These are phyloP conservation scores for Neoniphon sammara DNA, from an alignment of 2,797 vertebrate species.

Conservation along the genomic window DNA sequence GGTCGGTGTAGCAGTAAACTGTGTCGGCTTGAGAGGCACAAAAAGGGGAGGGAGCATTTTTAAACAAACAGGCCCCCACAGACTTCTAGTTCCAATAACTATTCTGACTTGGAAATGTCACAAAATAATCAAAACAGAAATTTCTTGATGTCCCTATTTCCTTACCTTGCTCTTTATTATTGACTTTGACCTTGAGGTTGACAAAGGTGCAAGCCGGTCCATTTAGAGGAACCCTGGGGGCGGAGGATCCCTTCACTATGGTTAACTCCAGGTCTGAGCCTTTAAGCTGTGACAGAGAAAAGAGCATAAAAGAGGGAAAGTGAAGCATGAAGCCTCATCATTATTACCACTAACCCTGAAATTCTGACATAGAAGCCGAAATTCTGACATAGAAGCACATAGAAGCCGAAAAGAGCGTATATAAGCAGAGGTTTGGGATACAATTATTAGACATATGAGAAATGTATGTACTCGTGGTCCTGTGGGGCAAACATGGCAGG, in stretches of 20 bases:
- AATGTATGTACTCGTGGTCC: too few relatives aligned
- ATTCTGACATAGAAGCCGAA: background rate
- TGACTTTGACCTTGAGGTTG: conserved; percentile 87
- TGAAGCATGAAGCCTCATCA: too few relatives aligned
- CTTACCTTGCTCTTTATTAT: conserved; percentile 90
- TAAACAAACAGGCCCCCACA: too few relatives aligned
- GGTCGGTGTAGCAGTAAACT: too few relatives aligned
- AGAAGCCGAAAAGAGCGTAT: too few relatives aligned
- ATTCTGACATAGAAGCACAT: too few relatives aligned
- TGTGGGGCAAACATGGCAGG: too few relatives aligned
- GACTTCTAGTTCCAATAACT: background rate
- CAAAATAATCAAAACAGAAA: background rate
- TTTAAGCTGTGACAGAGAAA: conserved; percentile 86
- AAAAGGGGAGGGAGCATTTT: too few relatives aligned
- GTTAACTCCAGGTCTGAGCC: conserved; percentile 92
- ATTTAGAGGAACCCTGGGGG: conserved; percentile 54
- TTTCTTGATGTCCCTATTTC: background rate
- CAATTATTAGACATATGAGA: too few relatives aligned
- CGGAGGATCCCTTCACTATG: conserved; percentile 85
- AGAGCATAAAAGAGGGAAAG: background rate
- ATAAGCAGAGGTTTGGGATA: too few relatives aligned
- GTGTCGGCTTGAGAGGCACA: too few relatives aligned
- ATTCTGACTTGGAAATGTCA: background rate
- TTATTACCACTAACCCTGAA: too few relatives aligned
- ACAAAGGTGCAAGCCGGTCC: conserved; percentile 91